These are phyloP conservation scores for Champsocephalus esox DNA, from an alignment of 2,797 vertebrate genomes.

Conservation along the genomic window DNA sequence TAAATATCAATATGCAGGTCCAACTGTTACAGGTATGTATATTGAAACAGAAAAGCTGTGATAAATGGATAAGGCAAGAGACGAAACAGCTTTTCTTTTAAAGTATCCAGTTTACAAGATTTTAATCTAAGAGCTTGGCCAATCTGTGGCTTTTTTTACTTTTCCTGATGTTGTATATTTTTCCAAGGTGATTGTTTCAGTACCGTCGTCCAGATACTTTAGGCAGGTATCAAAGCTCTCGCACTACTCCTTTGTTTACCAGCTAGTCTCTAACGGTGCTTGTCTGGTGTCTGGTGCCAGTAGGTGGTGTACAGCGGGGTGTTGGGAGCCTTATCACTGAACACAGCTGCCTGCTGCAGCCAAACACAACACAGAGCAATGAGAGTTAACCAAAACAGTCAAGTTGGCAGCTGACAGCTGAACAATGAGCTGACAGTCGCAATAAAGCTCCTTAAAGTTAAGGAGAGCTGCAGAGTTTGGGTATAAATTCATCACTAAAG, in stretches of 20 bases:
- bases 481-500: neutral
- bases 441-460: neutral
- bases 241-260: neutral
- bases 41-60: too few relatives aligned
- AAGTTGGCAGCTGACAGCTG: neutral
- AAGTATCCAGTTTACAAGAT: too few relatives aligned
- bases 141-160: too few relatives aligned
- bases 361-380: neutral
- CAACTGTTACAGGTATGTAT: too few relatives aligned
- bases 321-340: neutral
- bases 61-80: too few relatives aligned
- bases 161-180: too few relatives aligned
- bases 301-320: neutral
- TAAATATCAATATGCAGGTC: too few relatives aligned
- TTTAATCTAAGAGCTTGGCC: too few relatives aligned
- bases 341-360: neutral
- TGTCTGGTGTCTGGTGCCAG: neutral
- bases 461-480: neutral
- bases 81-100: too few relatives aligned
- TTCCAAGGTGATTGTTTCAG: too few relatives aligned
- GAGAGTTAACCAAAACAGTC: neutral
- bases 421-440: neutral
- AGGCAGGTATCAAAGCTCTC: too few relatives aligned
- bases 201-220: too few relatives aligned
- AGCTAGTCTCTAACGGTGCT: neutral